Conservation (phyloP, 1,140 invertebrate species). For the Procambarus clarkii region DNA sequence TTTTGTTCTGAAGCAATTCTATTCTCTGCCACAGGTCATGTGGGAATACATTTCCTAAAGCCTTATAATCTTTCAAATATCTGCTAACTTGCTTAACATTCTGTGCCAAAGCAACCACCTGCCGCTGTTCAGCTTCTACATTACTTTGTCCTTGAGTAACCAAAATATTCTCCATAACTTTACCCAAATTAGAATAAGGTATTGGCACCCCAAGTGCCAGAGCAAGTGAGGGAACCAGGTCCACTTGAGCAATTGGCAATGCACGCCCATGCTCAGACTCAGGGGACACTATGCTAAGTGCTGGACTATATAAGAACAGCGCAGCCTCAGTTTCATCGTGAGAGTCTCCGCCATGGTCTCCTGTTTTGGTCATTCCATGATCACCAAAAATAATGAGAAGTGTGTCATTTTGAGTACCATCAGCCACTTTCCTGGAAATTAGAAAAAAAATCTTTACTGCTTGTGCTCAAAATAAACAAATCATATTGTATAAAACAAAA, state of each 20-base stretch:
- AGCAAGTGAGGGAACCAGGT: conserved; percentile 94
- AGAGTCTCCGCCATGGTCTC: conserved; percentile 97
- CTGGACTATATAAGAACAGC: conserved; percentile 88
- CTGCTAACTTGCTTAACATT: conserved; percentile 86
- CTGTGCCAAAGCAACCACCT: conserved; percentile 80
- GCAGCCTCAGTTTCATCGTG: conserved; percentile 90
- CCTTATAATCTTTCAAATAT: conserved; percentile 77
- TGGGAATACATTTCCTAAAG: conserved; percentile 45
- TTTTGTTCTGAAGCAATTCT: conserved; percentile 71
- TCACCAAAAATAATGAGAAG: conserved; percentile 95
- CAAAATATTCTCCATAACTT: conserved; percentile 43
- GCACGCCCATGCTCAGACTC: not conserved
- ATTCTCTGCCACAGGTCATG: conserved; percentile 53
- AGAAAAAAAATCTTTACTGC: not conserved
- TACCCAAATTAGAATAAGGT: conserved; percentile 82
- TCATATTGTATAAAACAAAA: too few species aligned
- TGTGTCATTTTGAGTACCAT: conserved; percentile 86
- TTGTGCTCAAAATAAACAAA: too few species aligned
- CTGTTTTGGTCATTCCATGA: conserved; percentile 96
- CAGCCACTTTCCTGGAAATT: conserved; percentile 81
- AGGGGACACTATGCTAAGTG: conserved; percentile 71
- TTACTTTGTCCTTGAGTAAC: conserved; percentile 12
- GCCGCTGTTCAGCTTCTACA: conserved; percentile 67
- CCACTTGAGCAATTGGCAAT: conserved; percentile 82
- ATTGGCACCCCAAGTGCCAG: conserved; percentile 88